Evolutionary conservation across 2,797 vertebrate genomes (phyloP).

Genomic region (Phalloptychus januarius): DNA sequence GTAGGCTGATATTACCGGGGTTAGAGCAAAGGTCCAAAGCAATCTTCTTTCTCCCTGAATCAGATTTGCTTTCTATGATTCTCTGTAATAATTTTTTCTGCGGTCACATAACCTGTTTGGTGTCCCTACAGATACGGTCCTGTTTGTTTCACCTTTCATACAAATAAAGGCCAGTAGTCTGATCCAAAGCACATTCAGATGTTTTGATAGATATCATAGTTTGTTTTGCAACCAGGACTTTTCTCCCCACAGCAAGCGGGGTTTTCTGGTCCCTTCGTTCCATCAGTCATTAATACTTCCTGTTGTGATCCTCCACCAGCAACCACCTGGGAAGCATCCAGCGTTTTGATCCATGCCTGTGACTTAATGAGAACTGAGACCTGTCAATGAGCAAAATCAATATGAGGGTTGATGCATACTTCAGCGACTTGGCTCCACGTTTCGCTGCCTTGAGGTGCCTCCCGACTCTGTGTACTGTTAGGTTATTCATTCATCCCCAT

Average conservation of each 20-base stretch:
- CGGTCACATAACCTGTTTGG: constrained; percentile 11
- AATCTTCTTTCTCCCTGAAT: constrained; percentile 12
- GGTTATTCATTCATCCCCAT: not conserved
- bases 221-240: constrained; percentile 3
- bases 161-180: not conserved
- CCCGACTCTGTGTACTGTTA: not conserved
- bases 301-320: constrained; percentile 19
- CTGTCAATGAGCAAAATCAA: constrained; percentile 57
- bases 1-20: constrained; percentile 22
- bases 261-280: constrained; percentile 1
- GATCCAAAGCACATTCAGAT: constrained; percentile 7
- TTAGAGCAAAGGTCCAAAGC: constrained; percentile 1
- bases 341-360: constrained; percentile 48
- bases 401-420: constrained; percentile 25
- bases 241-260: not conserved
- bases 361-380: constrained; percentile 61
- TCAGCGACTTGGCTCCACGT: constrained; percentile 29
- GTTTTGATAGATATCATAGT: constrained; percentile 8
- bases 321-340: constrained; percentile 10
- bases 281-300: not conserved
- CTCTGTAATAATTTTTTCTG: constrained; percentile 17
- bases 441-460: not conserved
- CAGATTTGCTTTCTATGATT: constrained; percentile 5
- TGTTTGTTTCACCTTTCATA: constrained; percentile 17
- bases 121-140: constrained; percentile 7